Base-by-base conservation (phyloP, 1,140 invertebrate genomes). In the Mylabris phalerata region DNA sequence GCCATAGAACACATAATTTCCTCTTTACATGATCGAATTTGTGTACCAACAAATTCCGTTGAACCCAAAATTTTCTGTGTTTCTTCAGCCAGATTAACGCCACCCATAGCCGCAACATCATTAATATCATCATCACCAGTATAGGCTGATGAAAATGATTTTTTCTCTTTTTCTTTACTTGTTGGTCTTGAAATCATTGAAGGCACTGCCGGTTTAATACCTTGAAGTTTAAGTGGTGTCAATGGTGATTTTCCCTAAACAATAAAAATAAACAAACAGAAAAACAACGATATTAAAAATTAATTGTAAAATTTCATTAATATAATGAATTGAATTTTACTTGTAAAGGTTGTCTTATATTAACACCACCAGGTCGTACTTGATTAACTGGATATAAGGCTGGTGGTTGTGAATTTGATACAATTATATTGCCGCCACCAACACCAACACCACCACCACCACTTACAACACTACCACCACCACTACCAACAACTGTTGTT, bases 31-130 rank as follows among this genome's bases (percentile, higher is more conserved):
- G 94, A 97, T 62, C 95, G 75, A 55, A 97, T 95, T 76, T 98
- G 94, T 0, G 93, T 94, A 6, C 94, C 94, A 55, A 98, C 93
- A 75, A 95, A 89, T 70, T 98, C 94, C 3, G 93, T 94, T 3
- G 92, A 92, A 3, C 94, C 93, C 27, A 98, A 80, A 69, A 98
- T 98, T 75, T 91, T 87, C 72, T 96, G 93, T 50, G 89, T 90
- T 78, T 98, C 95, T 77, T 98, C 95, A 2, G 91, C 89, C 64
- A 98, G 80, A 78, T 98, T 98, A n/a, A 98, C 95, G 26, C 95
- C 95, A 66, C 95, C 95, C 95, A 98, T 98, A 4, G 95, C 95
- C 24, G 95, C 95, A 0, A 98, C 95, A 81, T 98, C 95, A 71
- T 98, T 98, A 63, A 98, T 97, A 74, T 95, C 93, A 77, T 96